These are phyloP conservation scores for Lutjanus campechanus DNA, from an alignment of 2,797 vertebrate species.

Conservation along the genomic window DNA sequence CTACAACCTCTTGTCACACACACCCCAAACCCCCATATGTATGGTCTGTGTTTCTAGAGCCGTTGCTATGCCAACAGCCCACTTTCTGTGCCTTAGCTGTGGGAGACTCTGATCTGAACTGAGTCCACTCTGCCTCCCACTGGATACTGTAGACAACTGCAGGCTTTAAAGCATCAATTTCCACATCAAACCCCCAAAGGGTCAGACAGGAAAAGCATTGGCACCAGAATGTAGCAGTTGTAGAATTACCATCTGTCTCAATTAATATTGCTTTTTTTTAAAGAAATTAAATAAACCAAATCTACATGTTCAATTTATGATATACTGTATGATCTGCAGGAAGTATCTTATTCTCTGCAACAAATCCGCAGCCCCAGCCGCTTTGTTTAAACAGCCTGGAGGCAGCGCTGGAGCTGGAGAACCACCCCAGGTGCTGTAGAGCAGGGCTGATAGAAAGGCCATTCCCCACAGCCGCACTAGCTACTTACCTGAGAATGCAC, in stretches of 20 bases:
- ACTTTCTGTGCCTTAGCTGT: conserved; percentile 84
- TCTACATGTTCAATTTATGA: conserved; percentile 22
- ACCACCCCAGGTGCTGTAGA: conserved; percentile 70
- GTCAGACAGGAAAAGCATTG: conserved; percentile 57
- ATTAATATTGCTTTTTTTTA: conserved; percentile 53
- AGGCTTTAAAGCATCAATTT: conserved; percentile 63
- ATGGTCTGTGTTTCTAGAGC: conserved; percentile 84
- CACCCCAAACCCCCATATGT: conserved; percentile 71
- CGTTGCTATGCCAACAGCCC: conserved; percentile 90
- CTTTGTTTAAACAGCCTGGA: conserved; percentile 63
- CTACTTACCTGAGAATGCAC: conserved; percentile 79
- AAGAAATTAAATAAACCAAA: conserved; percentile 41
- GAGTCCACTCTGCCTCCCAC: conserved; percentile 85
- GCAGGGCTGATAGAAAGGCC: conserved; percentile 71
- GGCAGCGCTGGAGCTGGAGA: conserved; percentile 62
- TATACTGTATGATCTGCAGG: conserved; percentile 33
- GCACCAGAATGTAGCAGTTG: conserved; percentile 63
- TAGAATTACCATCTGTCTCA: conserved; percentile 65
- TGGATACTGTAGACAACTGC: conserved; percentile 82
- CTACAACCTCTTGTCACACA: conserved; percentile 60
- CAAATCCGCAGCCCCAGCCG: conserved; percentile 42
- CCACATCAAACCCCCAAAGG: conserved; percentile 50
- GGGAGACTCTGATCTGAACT: conserved; percentile 79
- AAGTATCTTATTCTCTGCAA: conserved; percentile 30
- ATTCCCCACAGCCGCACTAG: conserved; percentile 57